Evolutionary conservation across 2,797 vertebrate genomes (phyloP).

Genomic region (Lindbergichthys nudifrons): DNA sequence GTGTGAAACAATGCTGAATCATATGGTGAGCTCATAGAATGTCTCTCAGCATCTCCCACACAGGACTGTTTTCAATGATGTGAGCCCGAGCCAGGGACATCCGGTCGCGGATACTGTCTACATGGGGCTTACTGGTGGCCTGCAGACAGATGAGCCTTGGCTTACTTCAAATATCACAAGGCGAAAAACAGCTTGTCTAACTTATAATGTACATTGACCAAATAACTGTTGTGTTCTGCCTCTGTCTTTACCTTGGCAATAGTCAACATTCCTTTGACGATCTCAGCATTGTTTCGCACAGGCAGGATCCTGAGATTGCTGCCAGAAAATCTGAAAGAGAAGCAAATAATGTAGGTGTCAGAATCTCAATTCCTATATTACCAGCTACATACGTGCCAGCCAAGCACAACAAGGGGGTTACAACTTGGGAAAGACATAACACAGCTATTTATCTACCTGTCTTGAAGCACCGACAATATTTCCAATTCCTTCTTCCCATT

Average conservation of each 20-base stretch:
- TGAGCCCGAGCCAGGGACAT: constrained; percentile 85
- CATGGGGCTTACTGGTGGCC: constrained; percentile 89
- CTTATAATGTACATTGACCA: neutral
- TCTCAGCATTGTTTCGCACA: constrained; percentile 86
- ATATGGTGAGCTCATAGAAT: constrained; percentile 49
- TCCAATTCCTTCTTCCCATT: constrained; percentile 86
- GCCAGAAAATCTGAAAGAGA: constrained; percentile 88
- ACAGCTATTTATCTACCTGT: constrained; percentile 82
- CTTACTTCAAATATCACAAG: constrained; percentile 17
- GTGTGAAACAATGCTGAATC: constrained; percentile 6
- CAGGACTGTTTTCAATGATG: constrained; percentile 84
- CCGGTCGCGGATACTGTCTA: constrained; percentile 82
- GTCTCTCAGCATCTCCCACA: constrained; percentile 89
- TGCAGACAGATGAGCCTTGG: constrained; percentile 62
- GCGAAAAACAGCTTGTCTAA: neutral
- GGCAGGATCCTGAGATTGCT: constrained; percentile 91
- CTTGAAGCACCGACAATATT: constrained; percentile 87
- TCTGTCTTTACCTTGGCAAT: constrained; percentile 89
- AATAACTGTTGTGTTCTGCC: neutral
- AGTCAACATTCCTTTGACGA: constrained; percentile 89
- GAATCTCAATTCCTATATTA: neutral
- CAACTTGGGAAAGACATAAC: neutral
- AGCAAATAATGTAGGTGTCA: neutral
- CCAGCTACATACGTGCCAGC: neutral
- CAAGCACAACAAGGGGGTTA: neutral